Percentiles rank a stretch among this genome's conserved stretches.
Conservation (phyloP, 2,113 vertebrate genomes). For the Rhineura floridana region DNA sequence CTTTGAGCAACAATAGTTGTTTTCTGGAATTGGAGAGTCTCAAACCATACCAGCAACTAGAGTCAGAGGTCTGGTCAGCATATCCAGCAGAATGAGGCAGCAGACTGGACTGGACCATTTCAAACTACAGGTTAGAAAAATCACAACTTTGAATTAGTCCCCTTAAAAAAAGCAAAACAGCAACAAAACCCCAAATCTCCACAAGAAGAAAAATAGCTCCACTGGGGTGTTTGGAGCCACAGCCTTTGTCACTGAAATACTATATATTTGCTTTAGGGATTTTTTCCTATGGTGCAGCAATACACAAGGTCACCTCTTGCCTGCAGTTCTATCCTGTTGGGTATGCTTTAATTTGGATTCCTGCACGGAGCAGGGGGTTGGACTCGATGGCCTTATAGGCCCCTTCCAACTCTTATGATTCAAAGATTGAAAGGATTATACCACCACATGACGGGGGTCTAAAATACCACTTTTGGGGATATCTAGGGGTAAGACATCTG, state of each 20-base stretch:
- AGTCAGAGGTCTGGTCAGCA: neutral
- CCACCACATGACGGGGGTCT: too few relatives aligned
- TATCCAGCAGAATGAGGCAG: neutral
- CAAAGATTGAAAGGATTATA: too few relatives aligned
- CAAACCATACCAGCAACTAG: neutral
- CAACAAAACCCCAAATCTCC: neutral
- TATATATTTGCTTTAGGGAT: neutral
- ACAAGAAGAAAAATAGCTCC: neutral
- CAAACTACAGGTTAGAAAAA: neutral
- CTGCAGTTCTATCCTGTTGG: too few relatives aligned
- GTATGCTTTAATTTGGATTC: too few relatives aligned
- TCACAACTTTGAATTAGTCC: neutral
- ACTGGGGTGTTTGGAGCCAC: neutral
- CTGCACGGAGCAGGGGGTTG: too few relatives aligned
- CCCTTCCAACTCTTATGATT: too few relatives aligned
- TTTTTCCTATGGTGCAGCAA: neutral
- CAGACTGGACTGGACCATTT: neutral
- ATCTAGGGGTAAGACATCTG: too few relatives aligned
- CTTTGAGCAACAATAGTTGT: constrained; percentile 6
- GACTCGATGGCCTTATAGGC: too few relatives aligned
- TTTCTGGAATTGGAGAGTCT: constrained; percentile 4
- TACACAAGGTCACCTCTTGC: neutral
- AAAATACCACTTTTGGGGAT: too few relatives aligned
- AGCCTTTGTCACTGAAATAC: neutral
- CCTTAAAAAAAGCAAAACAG: too few relatives aligned